Conservation (phyloP, 2,113 vertebrate species). For the Delphinapterus leucas region DNA sequence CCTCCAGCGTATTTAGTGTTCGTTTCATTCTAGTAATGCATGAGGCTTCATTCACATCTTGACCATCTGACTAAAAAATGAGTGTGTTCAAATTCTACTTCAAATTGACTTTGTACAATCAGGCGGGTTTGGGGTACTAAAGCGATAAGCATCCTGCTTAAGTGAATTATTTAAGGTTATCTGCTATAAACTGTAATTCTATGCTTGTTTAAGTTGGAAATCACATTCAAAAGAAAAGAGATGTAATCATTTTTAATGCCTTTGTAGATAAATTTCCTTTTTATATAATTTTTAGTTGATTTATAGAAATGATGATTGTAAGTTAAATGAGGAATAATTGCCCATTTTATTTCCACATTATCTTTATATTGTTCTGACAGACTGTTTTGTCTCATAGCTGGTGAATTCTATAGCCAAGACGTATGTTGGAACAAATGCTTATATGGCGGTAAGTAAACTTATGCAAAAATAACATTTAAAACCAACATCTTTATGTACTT, state of each 20-base stretch:
- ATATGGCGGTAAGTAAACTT: constrained; percentile 96
- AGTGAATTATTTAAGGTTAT: constrained; percentile 84
- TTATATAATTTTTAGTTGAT: constrained; percentile 87
- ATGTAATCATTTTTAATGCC: constrained; percentile 86
- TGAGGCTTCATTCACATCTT: constrained; percentile 78
- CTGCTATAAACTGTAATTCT: constrained; percentile 81
- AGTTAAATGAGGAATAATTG: constrained; percentile 91
- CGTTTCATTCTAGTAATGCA: constrained; percentile 68
- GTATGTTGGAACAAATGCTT: constrained; percentile 98
- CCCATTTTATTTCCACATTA: constrained; percentile 89
- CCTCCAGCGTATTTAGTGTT: constrained; percentile 81
- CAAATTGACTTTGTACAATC: constrained; percentile 81
- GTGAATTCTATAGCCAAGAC: constrained; percentile 99
- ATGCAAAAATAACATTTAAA: constrained; percentile 74
- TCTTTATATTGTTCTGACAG: constrained; percentile 89
- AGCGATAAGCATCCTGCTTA: constrained; percentile 77
- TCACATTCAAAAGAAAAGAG: constrained; percentile 77
- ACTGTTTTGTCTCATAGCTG: constrained; percentile 91
- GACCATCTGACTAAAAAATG: constrained; percentile 81
- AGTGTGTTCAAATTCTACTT: constrained; percentile 73
- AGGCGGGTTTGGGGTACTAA: constrained; percentile 81
- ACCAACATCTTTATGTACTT: constrained; percentile 60
- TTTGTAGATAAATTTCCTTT: constrained; percentile 82
- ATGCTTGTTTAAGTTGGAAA: constrained; percentile 82
- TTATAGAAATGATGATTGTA: constrained; percentile 85